These are phyloP conservation scores for Ceuthmochares aereus DNA, from an alignment of 2,113 vertebrate genomes.

Conservation along the genomic window DNA sequence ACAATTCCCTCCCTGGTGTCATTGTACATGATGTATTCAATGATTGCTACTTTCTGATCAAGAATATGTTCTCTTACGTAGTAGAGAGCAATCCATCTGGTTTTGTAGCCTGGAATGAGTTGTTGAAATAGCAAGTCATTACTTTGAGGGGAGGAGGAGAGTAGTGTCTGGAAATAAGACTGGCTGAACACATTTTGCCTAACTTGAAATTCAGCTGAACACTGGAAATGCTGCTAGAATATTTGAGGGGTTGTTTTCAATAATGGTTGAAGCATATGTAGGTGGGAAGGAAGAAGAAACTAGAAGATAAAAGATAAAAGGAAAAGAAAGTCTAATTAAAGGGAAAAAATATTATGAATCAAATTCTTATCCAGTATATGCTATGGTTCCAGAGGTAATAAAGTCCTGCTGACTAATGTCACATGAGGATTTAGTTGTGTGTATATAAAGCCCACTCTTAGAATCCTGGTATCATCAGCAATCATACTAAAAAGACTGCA, in stretches of 20 bases:
- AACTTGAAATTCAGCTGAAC: neutral
- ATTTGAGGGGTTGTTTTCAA: neutral
- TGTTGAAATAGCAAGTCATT: conserved; percentile 32
- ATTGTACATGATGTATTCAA: conserved; percentile 43
- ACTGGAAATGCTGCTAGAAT: neutral
- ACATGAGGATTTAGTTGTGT: neutral
- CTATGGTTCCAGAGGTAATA: neutral
- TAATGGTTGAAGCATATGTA: neutral
- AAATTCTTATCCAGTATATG: neutral
- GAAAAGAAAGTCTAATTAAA: neutral
- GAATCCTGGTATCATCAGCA: neutral
- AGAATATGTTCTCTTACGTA: neutral
- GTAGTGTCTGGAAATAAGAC: neutral
- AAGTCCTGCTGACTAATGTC: neutral
- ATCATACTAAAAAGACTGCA: neutral
- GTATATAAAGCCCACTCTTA: neutral
- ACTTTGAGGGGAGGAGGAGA: neutral
- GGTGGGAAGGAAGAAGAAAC: neutral
- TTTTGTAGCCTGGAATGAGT: neutral
- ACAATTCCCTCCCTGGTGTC: conserved; percentile 15
- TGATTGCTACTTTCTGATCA: conserved; percentile 32
- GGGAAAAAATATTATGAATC: neutral
- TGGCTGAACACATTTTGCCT: neutral
- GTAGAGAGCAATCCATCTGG: conserved; percentile 19
- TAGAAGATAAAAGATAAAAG: neutral